phyloP scores from a whole-genome alignment of 2,888 invertebrate genomes.

The Pseudococcus longispinus region DNA sequence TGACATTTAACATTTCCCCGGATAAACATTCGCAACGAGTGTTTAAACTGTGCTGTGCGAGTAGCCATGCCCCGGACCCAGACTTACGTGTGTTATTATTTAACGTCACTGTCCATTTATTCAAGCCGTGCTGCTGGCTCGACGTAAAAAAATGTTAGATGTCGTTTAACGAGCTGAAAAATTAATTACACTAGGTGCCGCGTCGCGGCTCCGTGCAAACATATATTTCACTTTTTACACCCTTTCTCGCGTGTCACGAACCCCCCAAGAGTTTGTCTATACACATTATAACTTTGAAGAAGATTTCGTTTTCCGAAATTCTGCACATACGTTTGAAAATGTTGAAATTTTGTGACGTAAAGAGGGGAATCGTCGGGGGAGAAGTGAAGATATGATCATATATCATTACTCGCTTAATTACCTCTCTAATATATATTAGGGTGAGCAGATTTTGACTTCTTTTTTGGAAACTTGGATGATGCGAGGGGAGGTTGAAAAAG shows the following conservation, averaged over 20 bases:
- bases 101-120: slow-evolving; percentile 10
- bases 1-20: slow-evolving; percentile 6
- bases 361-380: too few relatives aligned
- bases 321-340: not conserved
- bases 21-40: slow-evolving; percentile 19
- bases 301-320: not conserved
- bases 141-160: not conserved
- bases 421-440: too few relatives aligned
- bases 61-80: not conserved
- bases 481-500: too few relatives aligned
- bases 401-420: too few relatives aligned
- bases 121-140: not conserved
- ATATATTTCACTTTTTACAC: slow-evolving; percentile 1
- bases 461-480: too few relatives aligned
- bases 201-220: not conserved
- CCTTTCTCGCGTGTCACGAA: not conserved
- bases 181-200: slow-evolving; percentile 13
- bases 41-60: not conserved
- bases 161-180: slow-evolving; percentile 26
- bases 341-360: too few relatives aligned
- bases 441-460: too few relatives aligned
- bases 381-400: too few relatives aligned
- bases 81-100: slow-evolving; percentile 34
- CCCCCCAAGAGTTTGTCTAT: not conserved
- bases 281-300: not conserved